Base-by-base conservation (phyloP, 2,797 vertebrate genomes). In the Argyrosomus regius region DNA sequence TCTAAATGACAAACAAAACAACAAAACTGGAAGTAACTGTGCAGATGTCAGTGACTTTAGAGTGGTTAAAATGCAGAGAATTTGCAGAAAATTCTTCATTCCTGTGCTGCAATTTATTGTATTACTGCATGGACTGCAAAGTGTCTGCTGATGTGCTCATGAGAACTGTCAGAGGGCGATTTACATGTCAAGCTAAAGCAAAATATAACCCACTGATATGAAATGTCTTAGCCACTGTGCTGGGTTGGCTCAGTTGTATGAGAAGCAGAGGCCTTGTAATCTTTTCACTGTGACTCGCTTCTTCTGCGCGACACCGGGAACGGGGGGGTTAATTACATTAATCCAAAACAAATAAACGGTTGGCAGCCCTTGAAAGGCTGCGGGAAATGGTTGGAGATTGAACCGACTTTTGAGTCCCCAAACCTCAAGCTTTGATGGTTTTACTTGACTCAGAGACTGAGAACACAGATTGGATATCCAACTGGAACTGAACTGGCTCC, bases 291-390 rank as follows among this genome's bases (percentile, higher is more conserved):
- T 60, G 86, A 86, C 86, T 86, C 12, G 85, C 72, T 82, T 82
- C 78, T 83, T 83, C 70, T 81, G 82, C 69, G 91, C 75, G 87
- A 91, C 89, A 88, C 72, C 65, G 75, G 81, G 65, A 75, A 80
- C n/a, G 77, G 75, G 85, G 82, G 90, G 88, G 92, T 86, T 92
- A 93, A 94, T 94, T 92, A 92, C 88, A 93, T 91, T 94, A 94
- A 95, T 94, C 91, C 89, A 92, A 93, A 92, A 94, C 92, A 94
- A 95, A 94, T 92, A 93, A 92, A 91, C 75, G 83, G 84, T 88
- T 95, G 93, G 92, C 93, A 91, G 76, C 17, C 58, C 76, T 88
- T 93, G 81, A 94, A 92, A 94, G 90, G 83, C 84, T 88, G 87
- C 28, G 93, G 90, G 83, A 88, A 89, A 88, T 78, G 85, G 86